phyloP scores from a whole-genome alignment of 2,797 vertebrate genomes.

The Odontamblyopus lacepedii region DNA sequence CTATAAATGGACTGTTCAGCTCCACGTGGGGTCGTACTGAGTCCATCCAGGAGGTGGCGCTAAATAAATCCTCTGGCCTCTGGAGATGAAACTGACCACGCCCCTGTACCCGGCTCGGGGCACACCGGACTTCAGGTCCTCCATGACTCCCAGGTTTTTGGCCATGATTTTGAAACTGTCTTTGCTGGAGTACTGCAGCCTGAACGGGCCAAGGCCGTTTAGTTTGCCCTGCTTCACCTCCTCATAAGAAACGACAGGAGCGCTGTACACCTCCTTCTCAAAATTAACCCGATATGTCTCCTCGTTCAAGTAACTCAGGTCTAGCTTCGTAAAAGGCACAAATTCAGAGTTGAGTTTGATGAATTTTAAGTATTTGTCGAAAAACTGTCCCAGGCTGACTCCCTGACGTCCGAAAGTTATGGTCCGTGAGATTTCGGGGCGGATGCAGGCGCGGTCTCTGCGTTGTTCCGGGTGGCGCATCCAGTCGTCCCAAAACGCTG shows the following conservation, averaged over 20 bases:
- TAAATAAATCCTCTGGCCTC: conserved; percentile 85
- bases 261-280: conserved; percentile 79
- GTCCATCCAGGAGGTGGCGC: conserved; percentile 88
- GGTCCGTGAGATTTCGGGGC: conserved; percentile 90
- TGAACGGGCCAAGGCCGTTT: conserved; percentile 77
- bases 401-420: conserved; percentile 93
- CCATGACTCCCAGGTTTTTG: conserved; percentile 90
- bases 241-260: conserved; percentile 80
- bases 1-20: conserved; percentile 64
- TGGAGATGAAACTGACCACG: conserved; percentile 86
- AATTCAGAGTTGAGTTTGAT: conserved; percentile 90
- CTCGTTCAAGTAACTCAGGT: conserved; percentile 85
- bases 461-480: conserved; percentile 90
- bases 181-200: conserved; percentile 85
- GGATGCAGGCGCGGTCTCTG: conserved; percentile 82
- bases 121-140: conserved; percentile 93
- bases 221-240: conserved; percentile 77
- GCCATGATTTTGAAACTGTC: conserved; percentile 90
- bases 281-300: conserved; percentile 80
- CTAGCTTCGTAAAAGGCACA: conserved; percentile 87
- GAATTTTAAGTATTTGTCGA: conserved; percentile 90
- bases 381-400: conserved; percentile 95
- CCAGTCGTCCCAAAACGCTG: conserved; percentile 96
- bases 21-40: conserved; percentile 88
- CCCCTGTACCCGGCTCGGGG: conserved; percentile 90